These are phyloP conservation scores for Upupa epops DNA, from an alignment of 2,113 vertebrate genomes.

Conservation along the genomic window DNA sequence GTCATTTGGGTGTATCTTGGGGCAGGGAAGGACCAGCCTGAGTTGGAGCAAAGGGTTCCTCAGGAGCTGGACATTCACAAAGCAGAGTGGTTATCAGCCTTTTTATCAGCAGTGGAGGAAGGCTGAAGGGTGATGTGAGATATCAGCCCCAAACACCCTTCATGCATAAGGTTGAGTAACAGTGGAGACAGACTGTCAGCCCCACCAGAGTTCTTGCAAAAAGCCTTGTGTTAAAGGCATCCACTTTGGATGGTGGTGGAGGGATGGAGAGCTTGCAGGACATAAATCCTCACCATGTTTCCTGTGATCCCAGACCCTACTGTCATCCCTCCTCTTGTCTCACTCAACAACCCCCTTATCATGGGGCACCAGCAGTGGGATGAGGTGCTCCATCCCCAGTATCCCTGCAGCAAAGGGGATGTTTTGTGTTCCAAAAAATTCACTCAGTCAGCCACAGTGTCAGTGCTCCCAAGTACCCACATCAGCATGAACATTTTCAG, in stretches of 20 bases:
- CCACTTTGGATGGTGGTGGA: accelerated
- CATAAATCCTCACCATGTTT: accelerated
- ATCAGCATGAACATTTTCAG: accelerated
- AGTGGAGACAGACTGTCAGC: not conserved
- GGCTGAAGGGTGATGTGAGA: not conserved
- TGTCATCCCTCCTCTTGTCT: accelerated
- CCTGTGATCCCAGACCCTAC: not conserved
- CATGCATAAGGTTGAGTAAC: not conserved
- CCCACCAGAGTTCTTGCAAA: not conserved
- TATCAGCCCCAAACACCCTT: not conserved
- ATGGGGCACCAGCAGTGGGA: accelerated
- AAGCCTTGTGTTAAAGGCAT: accelerated
- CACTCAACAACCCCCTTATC: accelerated
- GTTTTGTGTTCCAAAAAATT: not conserved
- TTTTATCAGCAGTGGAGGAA: not conserved
- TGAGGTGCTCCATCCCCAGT: not conserved
- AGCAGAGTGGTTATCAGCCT: not conserved
- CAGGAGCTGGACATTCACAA: not conserved
- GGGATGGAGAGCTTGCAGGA: not conserved
- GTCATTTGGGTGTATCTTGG: not conserved
- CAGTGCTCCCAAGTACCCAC: not conserved
- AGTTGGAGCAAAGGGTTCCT: not conserved
- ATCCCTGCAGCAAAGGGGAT: not conserved
- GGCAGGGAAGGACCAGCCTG: not conserved
- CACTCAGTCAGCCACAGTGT: not conserved